Evolutionary conservation across 1,140 invertebrate genomes (phyloP).

Genomic region (Drosophila persimilis): DNA sequence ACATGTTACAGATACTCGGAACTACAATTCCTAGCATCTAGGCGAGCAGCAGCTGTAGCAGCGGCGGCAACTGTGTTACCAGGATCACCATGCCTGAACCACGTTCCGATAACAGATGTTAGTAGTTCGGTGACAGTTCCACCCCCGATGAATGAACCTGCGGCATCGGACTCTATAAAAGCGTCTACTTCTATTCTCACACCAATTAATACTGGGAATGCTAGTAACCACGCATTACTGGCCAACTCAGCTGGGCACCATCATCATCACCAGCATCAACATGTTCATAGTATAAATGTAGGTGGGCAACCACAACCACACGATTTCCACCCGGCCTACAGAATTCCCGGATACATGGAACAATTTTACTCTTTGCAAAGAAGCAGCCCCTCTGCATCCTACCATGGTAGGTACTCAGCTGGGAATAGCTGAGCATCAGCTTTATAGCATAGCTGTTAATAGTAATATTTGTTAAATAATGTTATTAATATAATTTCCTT

Average conservation of each 20-base stretch:
- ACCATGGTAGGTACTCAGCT: slow-evolving; percentile 83
- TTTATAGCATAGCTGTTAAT: background rate
- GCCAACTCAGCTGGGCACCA: slow-evolving; percentile 23
- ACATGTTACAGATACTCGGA: slow-evolving; percentile 69
- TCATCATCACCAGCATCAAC: slow-evolving; percentile 50
- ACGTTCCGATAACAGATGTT: slow-evolving; percentile 47
- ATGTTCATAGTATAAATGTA: slow-evolving; percentile 35
- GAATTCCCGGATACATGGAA: slow-evolving; percentile 88
- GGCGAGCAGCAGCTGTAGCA: slow-evolving; percentile 81
- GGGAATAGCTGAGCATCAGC: slow-evolving; percentile 11
- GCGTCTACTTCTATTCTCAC: slow-evolving; percentile 10
- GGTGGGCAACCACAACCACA: slow-evolving; percentile 59
- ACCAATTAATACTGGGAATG: slow-evolving; percentile 27
- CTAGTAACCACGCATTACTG: slow-evolving; percentile 13
- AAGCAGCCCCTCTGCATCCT: slow-evolving; percentile 84
- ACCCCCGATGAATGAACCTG: slow-evolving; percentile 19
- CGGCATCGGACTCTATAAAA: slow-evolving; percentile 29
- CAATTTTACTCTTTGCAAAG: slow-evolving; percentile 87
- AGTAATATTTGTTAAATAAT: background rate
- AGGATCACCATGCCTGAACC: slow-evolving; percentile 26
- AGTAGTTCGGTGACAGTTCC: slow-evolving; percentile 51
- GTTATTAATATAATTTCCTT: background rate
- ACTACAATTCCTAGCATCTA: slow-evolving; percentile 76
- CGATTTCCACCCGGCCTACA: slow-evolving; percentile 86
- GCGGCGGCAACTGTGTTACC: slow-evolving; percentile 77